These are phyloP conservation scores for Tamias sibiricus DNA, from an alignment of 2,113 vertebrate species.

Conservation along the genomic window DNA sequence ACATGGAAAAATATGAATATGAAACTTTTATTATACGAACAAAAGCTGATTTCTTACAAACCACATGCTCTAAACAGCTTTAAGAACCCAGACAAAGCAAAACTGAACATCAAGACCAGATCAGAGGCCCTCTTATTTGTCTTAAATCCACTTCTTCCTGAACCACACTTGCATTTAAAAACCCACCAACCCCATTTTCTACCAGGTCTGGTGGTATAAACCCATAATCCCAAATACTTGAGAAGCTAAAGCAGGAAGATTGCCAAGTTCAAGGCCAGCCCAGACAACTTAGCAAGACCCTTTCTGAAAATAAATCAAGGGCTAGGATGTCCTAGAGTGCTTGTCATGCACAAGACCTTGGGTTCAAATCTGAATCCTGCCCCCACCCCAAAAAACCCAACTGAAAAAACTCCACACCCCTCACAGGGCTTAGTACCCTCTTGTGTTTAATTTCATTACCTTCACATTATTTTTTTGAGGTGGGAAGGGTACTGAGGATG, in stretches of 20 bases:
- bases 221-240: too few species aligned
- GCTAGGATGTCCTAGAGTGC: not conserved
- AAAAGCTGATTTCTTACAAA: slow-evolving; percentile 6
- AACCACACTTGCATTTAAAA: not conserved
- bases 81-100: not conserved
- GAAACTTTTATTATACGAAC: not conserved
- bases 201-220: not conserved
- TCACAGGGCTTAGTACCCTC: not conserved
- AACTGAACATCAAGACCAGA: not conserved
- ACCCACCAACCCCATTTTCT: not conserved
- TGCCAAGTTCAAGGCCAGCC: not conserved
- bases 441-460: not conserved
- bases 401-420: not conserved
- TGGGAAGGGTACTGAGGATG: too few species aligned
- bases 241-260: too few species aligned
- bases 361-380: not conserved
- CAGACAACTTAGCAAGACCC: not conserved
- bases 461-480: too few species aligned
- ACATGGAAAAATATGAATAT: too few species aligned
- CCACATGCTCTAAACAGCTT: not conserved
- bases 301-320: not conserved
- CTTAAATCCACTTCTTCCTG: not conserved
- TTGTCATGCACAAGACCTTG: not conserved
- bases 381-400: not conserved
- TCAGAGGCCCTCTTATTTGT: not conserved